Evolutionary conservation across 2,113 vertebrate genomes (phyloP).

Genomic region (Siphamia tubifer): DNA sequence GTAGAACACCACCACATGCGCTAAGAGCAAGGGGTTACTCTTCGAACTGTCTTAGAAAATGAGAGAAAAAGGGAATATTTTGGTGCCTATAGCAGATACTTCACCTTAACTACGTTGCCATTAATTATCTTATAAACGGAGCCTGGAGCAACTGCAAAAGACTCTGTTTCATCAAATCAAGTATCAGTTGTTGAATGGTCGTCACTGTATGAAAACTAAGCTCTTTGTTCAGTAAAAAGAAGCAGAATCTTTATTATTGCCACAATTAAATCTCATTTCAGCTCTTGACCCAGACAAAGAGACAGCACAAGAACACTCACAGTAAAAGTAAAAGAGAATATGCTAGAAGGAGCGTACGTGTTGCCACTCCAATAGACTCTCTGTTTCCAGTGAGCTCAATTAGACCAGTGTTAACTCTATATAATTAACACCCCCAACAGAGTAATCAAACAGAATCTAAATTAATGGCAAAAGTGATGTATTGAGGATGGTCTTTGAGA

Average conservation of each 20-base stretch:
- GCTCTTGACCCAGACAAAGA: too few relatives aligned
- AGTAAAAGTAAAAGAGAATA: too few relatives aligned
- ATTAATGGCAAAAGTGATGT: constrained; percentile 66
- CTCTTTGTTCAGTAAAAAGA: constrained; percentile 54
- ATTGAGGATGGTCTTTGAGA: constrained; percentile 57
- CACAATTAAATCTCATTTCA: too few relatives aligned
- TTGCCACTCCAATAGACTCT: constrained; percentile 64
- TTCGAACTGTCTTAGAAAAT: background rate
- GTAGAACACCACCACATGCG: constrained; percentile 17
- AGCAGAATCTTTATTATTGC: too few relatives aligned
- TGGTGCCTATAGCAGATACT: background rate
- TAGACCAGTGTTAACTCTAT: constrained; percentile 65
- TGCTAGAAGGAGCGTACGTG: constrained; percentile 38
- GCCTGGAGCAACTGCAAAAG: background rate
- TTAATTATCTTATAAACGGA: background rate
- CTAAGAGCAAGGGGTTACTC: too few relatives aligned
- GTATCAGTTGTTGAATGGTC: constrained; percentile 12
- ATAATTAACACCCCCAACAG: constrained; percentile 82
- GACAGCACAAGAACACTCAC: too few relatives aligned
- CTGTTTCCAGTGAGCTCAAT: constrained; percentile 72
- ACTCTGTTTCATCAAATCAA: background rate
- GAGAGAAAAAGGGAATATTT: too few relatives aligned
- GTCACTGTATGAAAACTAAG: constrained; percentile 53
- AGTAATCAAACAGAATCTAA: constrained; percentile 82
- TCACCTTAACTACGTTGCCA: background rate